Conservation (phyloP, 2,888 invertebrate genomes). For the Idaea dimidiata region DNA sequence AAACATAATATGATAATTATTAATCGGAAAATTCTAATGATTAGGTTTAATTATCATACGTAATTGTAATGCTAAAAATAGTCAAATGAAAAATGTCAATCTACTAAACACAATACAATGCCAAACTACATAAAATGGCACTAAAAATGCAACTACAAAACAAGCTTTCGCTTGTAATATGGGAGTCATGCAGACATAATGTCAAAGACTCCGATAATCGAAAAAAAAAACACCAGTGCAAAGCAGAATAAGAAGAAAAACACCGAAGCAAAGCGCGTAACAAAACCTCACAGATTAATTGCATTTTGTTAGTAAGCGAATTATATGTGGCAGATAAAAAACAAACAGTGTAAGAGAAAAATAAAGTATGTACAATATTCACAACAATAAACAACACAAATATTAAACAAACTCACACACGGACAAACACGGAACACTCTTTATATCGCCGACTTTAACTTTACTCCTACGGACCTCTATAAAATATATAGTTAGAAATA, state of each 20-base stretch:
- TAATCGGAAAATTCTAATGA: not conserved
- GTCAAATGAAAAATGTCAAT: not conserved
- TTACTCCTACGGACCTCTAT: not conserved
- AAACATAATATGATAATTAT: not conserved
- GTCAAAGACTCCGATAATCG: slow-evolving; percentile 58
- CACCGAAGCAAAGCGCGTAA: slow-evolving; percentile 27
- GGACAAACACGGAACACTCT: slow-evolving; percentile 15
- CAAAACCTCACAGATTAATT: slow-evolving; percentile 26
- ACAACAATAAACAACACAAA: slow-evolving; percentile 19
- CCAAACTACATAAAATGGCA: not conserved
- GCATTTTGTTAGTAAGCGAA: slow-evolving; percentile 28
- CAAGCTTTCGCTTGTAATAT: slow-evolving; percentile 15
- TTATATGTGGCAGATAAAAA: slow-evolving; percentile 13
- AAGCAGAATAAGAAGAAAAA: slow-evolving; percentile 31
- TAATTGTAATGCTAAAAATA: not conserved
- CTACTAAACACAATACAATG: not conserved
- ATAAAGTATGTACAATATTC: slow-evolving; percentile 20
- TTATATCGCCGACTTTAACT: not conserved
- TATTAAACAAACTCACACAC: slow-evolving; percentile 25
- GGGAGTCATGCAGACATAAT: slow-evolving; percentile 73
- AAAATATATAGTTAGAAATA: too few relatives aligned
- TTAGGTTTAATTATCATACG: not conserved
- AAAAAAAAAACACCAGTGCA: slow-evolving; percentile 12
- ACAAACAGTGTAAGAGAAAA: slow-evolving; percentile 22
- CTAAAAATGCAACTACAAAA: not conserved